These are phyloP conservation scores for Isichthys henryi DNA, from an alignment of 2,113 vertebrate genomes.

Conservation along the genomic window DNA sequence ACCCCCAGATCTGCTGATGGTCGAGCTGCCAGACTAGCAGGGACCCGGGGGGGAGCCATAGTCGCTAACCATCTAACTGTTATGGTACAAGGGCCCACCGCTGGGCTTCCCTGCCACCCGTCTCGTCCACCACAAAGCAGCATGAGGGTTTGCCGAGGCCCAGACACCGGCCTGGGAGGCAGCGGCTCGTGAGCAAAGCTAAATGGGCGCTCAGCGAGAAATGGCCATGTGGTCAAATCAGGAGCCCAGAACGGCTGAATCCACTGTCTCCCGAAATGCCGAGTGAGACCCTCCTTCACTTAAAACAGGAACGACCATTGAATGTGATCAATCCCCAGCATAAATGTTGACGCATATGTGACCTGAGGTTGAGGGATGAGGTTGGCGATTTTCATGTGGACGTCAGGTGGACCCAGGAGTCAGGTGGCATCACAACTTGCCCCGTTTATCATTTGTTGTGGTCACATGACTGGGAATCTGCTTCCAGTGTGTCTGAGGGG, in stretches of 20 bases:
- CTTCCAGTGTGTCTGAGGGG: neutral
- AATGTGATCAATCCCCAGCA: neutral
- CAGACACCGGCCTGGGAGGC: neutral
- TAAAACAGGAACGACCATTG: neutral
- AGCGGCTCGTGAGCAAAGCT: neutral
- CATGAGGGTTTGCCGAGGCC: neutral
- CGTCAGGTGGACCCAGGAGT: neutral
- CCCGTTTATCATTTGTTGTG: neutral
- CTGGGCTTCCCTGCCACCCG: neutral
- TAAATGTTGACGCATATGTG: neutral
- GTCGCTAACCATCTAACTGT: neutral
- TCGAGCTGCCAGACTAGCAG: neutral
- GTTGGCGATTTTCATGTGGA: neutral
- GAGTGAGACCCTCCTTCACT: neutral
- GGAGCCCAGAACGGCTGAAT: neutral
- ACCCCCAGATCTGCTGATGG: neutral
- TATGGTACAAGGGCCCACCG: too few species aligned
- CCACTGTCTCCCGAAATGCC: neutral
- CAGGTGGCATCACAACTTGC: neutral
- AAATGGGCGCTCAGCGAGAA: neutral
- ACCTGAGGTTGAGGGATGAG: neutral
- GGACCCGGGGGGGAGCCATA: neutral
- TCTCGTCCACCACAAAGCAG: neutral
- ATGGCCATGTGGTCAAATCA: neutral
- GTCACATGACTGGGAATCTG: neutral